Conservation (phyloP, 2,888 invertebrate species). For the Apoda limacodes region DNA sequence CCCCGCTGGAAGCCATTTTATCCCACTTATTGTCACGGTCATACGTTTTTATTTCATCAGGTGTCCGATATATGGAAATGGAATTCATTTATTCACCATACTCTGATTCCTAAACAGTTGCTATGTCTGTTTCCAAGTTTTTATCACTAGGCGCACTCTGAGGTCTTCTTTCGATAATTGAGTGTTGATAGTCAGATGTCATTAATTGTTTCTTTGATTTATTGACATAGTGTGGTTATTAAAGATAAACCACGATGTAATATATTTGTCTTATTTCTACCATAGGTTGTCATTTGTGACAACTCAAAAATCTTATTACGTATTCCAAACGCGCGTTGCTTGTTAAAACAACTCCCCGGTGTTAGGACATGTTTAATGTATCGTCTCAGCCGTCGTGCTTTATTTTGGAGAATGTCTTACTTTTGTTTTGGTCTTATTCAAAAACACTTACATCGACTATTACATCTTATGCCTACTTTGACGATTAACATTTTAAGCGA, state of each 20-base stretch:
- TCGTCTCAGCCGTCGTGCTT: constrained; percentile 23
- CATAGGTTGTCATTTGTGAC: too few relatives aligned
- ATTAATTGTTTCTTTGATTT: too few relatives aligned
- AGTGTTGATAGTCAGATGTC: too few relatives aligned
- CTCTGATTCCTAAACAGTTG: constrained; percentile 29
- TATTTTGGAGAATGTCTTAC: constrained; percentile 26
- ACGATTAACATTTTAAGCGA: too few relatives aligned
- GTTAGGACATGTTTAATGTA: constrained; percentile 35
- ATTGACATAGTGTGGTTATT: too few relatives aligned
- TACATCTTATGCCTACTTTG: too few relatives aligned
- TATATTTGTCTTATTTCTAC: too few relatives aligned
- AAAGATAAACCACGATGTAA: too few relatives aligned
- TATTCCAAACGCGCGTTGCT: constrained; percentile 46
- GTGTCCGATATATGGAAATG: constrained; percentile 43
- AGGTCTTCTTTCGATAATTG: constrained; percentile 1
- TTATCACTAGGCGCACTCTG: constrained; percentile 24
- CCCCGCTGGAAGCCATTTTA: constrained; percentile 55
- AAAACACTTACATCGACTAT: too few relatives aligned
- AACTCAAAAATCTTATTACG: constrained; percentile 39
- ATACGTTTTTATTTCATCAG: constrained; percentile 43
- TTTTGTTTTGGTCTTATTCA: constrained; percentile 27
- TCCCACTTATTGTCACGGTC: constrained; percentile 50
- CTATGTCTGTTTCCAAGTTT: constrained; percentile 6
- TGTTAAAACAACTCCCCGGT: constrained; percentile 47
- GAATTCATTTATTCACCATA: constrained; percentile 39